These are phyloP conservation scores for Pelodytes ibericus DNA, from an alignment of 2,797 vertebrate species.

Conservation along the genomic window DNA sequence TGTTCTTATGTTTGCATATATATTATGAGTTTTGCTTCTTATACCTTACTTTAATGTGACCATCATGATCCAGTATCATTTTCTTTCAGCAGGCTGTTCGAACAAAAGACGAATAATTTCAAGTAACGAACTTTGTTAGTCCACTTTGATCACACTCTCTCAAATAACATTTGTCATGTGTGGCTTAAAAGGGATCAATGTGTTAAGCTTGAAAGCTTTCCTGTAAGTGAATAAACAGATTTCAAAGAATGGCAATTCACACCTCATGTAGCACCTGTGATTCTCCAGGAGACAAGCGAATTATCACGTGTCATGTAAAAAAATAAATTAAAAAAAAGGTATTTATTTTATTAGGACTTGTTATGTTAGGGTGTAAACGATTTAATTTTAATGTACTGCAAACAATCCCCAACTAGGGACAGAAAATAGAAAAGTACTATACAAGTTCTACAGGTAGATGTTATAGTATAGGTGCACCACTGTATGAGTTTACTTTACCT, in stretches of 20 bases:
- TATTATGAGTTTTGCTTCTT: too few species aligned
- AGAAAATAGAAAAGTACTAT: too few species aligned
- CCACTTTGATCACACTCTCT: not conserved
- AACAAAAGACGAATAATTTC: not conserved
- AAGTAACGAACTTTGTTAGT: not conserved
- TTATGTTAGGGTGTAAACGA: not conserved
- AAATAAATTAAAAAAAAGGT: too few species aligned
- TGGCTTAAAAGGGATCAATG: not conserved
- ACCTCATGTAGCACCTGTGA: not conserved
- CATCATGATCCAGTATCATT: not conserved
- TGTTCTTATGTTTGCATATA: too few species aligned
- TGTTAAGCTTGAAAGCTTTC: not conserved
- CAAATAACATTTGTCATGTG: not conserved
- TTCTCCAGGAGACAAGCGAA: too few species aligned
- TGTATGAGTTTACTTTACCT: too few species aligned
- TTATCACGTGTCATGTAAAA: too few species aligned
- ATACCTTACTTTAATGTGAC: too few species aligned
- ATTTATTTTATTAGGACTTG: not conserved
- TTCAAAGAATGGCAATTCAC: not conserved
- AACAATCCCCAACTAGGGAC: too few species aligned
- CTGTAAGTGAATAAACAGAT: not conserved
- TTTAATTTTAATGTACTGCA: too few species aligned
- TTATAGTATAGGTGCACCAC: too few species aligned
- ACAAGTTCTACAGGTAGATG: too few species aligned
- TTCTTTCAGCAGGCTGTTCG: not conserved